Evolutionary conservation across 2,888 invertebrate genomes (phyloP).

Genomic region (Stegana nigrithorax): DNA sequence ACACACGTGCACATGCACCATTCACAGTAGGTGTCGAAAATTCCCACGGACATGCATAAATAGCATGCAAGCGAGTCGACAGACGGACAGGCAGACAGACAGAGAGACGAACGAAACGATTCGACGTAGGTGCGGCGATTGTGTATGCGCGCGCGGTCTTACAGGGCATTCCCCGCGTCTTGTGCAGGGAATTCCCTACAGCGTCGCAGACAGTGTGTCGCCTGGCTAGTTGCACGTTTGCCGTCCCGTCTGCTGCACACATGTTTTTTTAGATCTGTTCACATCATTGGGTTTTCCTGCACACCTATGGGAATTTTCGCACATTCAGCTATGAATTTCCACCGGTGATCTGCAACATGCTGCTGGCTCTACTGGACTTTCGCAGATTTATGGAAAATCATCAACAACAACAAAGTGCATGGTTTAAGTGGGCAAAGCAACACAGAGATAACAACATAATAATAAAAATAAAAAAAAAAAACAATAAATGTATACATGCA

Average conservation of each 20-base stretch:
- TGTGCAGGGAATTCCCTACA: constrained; percentile 50
- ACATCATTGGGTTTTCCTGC: constrained; percentile 5
- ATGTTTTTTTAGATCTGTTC: constrained; percentile 38
- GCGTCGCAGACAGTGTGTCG: constrained; percentile 49
- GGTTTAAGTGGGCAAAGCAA: no score
- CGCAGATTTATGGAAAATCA: constrained; percentile 53
- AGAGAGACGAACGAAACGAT: background rate
- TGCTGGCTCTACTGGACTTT: constrained; percentile 38
- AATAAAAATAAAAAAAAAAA: background rate
- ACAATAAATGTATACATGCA: background rate
- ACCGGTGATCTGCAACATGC: constrained; percentile 9
- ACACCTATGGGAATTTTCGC: constrained; percentile 9
- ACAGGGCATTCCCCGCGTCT: constrained; percentile 45
- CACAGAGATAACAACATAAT: background rate
- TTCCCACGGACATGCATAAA: constrained; percentile 49
- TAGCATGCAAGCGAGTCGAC: constrained; percentile 1
- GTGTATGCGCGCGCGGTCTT: background rate
- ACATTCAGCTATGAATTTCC: background rate
- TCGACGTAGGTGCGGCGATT: background rate
- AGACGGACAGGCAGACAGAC: background rate
- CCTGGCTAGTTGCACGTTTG: constrained; percentile 20
- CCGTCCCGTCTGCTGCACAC: constrained; percentile 52
- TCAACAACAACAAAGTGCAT: no score
- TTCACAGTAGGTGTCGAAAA: constrained; percentile 42
- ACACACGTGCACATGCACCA: background rate